These are phyloP conservation scores for Ailuropoda melanoleuca DNA, from an alignment of 2,113 vertebrate species.

Conservation along the genomic window DNA sequence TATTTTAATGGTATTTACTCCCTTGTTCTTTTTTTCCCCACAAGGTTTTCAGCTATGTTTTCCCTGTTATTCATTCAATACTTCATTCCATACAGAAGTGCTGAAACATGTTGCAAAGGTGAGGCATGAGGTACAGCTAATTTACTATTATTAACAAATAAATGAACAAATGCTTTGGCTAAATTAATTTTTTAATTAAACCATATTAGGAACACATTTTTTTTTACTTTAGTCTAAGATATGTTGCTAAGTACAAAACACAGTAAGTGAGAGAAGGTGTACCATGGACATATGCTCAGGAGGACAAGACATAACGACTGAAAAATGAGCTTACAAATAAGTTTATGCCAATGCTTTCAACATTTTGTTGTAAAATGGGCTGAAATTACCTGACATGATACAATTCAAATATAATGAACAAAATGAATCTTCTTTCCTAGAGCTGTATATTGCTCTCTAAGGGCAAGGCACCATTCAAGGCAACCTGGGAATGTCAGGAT, in stretches of 20 bases:
- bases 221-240: background rate
- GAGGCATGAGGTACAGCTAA: background rate
- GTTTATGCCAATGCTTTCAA: background rate
- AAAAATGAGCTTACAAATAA: background rate
- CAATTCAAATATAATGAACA: background rate
- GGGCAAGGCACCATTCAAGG: background rate
- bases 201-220: background rate
- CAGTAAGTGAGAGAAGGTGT: background rate
- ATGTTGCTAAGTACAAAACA: background rate
- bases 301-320: background rate
- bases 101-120: background rate
- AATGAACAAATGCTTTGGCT: background rate
- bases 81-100: background rate
- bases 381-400: conserved; percentile 6
- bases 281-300: background rate
- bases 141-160: background rate
- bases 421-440: background rate
- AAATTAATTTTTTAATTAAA: background rate
- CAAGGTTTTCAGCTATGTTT: background rate
- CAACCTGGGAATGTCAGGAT: background rate
- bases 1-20: background rate
- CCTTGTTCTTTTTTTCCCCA: background rate
- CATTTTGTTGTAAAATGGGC: conserved; percentile 10
- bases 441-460: background rate
- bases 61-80: background rate